Evolutionary conservation across 92 coral and sea anemone genomes (phyloP).

Genomic region (Palythoa caribaeorum): DNA sequence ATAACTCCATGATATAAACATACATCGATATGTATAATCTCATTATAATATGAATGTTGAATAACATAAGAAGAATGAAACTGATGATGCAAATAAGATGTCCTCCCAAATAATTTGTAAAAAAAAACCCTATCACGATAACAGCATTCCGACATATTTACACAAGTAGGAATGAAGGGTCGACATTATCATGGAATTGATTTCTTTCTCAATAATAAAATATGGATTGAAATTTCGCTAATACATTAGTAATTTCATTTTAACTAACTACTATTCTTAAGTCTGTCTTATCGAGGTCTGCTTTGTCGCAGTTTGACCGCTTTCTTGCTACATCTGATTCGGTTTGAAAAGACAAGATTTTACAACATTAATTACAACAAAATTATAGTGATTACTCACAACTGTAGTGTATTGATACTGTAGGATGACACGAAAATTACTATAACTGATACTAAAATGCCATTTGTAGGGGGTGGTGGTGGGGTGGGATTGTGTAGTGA

Average conservation of each 20-base stretch:
- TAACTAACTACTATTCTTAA: slow-evolving; percentile 2
- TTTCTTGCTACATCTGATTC: slow-evolving; percentile 5
- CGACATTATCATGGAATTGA: neutral
- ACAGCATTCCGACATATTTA: neutral
- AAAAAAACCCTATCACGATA: neutral
- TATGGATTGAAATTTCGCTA: neutral
- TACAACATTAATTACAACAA: neutral
- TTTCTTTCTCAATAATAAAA: neutral
- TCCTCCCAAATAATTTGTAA: neutral
- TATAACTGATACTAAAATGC: neutral
- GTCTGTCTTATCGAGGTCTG: neutral
- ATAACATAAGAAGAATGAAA: neutral
- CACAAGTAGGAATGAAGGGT: neutral
- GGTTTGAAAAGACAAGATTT: neutral
- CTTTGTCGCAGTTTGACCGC: neutral
- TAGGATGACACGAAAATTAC: neutral
- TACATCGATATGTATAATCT: no score
- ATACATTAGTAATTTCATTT: slow-evolving; percentile 8
- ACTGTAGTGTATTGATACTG: neutral
- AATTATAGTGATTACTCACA: neutral
- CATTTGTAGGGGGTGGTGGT: no score
- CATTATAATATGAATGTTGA: neutral
- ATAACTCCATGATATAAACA: neutral
- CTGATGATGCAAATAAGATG: neutral
- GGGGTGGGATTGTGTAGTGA: no score